Conservation (phyloP, 2,113 vertebrate genomes). For the Stercorarius parasiticus region DNA sequence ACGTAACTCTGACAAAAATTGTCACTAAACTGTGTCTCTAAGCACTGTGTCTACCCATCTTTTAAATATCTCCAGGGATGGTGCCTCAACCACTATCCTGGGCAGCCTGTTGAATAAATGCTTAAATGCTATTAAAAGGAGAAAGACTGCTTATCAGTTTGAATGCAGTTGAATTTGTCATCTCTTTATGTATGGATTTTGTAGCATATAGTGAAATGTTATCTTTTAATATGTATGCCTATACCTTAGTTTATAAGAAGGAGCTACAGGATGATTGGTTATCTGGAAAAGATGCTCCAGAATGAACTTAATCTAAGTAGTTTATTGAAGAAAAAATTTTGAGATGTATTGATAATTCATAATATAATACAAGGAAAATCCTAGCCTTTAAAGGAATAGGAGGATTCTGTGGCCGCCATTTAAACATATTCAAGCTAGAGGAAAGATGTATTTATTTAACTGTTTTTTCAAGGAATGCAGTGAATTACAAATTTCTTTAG, state of each 20-base stretch:
- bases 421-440: not conserved
- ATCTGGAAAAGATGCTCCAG: not conserved
- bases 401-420: not conserved
- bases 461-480: not conserved
- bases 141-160: not conserved
- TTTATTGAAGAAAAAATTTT: not conserved
- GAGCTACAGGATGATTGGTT: not conserved
- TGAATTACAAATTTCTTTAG: not conserved
- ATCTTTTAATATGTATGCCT: not conserved
- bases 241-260: not conserved
- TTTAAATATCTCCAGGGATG: too few species aligned
- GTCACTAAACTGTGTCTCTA: too few species aligned
- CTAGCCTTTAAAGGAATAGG: not conserved
- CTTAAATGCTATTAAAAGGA: not conserved
- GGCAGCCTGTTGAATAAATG: not conserved
- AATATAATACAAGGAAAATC: not conserved
- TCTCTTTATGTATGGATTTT: not conserved
- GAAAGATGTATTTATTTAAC: not conserved
- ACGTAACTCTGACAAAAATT: too few species aligned
- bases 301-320: not conserved
- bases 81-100: too few species aligned
- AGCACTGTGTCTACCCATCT: too few species aligned
- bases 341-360: not conserved
- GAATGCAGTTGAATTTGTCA: not conserved
- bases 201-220: not conserved